A percentile compares a stretch with the other conserved stretches of the same genome.
Evolutionary conservation across 2,113 vertebrate genomes (phyloP).

Genomic region (Setophaga kirtlandii): DNA sequence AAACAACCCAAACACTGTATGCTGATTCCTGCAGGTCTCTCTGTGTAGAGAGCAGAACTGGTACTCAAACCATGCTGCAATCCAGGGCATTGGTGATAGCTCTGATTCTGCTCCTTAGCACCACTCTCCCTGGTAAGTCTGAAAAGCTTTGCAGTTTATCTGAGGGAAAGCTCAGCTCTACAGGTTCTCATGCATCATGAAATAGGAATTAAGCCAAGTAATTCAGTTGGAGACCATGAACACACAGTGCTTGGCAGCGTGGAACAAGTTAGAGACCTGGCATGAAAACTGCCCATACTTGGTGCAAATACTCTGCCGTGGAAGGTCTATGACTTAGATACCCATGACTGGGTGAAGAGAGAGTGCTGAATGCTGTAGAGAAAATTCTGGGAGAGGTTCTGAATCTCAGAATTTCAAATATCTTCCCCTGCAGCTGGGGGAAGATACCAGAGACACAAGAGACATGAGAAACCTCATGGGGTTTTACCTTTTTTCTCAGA

Average conservation of each 20-base stretch:
- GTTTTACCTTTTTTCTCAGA: slow-evolving; percentile 32
- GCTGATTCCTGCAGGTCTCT: slow-evolving; percentile 2
- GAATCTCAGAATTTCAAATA: background rate
- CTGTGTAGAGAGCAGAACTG: background rate
- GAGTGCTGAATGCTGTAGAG: background rate
- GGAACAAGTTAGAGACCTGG: background rate
- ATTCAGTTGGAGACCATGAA: background rate
- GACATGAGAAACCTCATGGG: background rate
- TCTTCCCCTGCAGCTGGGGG: background rate
- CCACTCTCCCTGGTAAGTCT: slow-evolving; percentile 44
- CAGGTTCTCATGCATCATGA: background rate
- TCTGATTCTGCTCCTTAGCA: slow-evolving; percentile 60
- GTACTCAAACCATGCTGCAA: slow-evolving; percentile 52
- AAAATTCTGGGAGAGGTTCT: background rate
- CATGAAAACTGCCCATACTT: background rate
- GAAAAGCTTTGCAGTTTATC: background rate
- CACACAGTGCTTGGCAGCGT: rapidly evolving
- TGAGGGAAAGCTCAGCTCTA: background rate
- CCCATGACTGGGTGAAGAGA: background rate
- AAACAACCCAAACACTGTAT: background rate
- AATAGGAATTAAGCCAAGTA: background rate
- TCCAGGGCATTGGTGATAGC: slow-evolving; percentile 47
- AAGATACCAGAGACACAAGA: background rate
- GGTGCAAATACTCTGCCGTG: background rate
- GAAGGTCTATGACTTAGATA: background rate